Base-by-base conservation (phyloP, 2,113 vertebrate species). In the Willisornis vidua region DNA sequence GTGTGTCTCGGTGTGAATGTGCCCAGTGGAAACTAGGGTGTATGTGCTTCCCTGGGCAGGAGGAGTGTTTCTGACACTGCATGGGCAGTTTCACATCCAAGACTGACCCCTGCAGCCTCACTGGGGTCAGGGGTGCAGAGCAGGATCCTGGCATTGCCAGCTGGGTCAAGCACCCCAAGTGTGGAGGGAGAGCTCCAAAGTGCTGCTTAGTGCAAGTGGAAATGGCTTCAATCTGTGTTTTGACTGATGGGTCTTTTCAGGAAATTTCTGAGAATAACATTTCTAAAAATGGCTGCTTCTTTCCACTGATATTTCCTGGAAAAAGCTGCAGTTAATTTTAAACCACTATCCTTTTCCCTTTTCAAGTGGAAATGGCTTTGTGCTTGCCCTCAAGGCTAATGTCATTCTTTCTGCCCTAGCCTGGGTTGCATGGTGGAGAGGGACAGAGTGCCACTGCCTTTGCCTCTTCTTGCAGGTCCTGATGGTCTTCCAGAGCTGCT, bases 171-270 rank as follows among this genome's bases (percentile, higher is more conserved):
- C 80, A 81, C 93, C 89, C 86, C 52, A 29, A 65, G 73, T 35
- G 1, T 10, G 1, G 55, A 84, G 91, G 39, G 81, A 93, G 74
- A 80, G 92, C 86, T 93, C 67, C 8, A 2, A 89, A 87, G 92
- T 33, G 89, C 87, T 87, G 66, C 93, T 94, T 15, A 85, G 90
- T 59, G 81, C 77, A 80, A 88, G 84, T 97, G 78, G 94, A 98
- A 97, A 97, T 91, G 91, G 94, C 89, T 96, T 94, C 79, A 88
- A 78, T 87, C 94, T 91, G 59, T 96, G 77, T 96, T 98, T 97
- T 97, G 94, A 96, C 96, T 97, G 92, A 88, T 96, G 92, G 94
- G 91, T 96, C 96, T 97, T 96, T 97, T 97, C 96, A 97, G 97
- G 95, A 97, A 97, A 96, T 96, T 95, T 97, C 85, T 95, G 94